Conservation (phyloP, 2,113 vertebrate species). For the Zapus hudsonius region DNA sequence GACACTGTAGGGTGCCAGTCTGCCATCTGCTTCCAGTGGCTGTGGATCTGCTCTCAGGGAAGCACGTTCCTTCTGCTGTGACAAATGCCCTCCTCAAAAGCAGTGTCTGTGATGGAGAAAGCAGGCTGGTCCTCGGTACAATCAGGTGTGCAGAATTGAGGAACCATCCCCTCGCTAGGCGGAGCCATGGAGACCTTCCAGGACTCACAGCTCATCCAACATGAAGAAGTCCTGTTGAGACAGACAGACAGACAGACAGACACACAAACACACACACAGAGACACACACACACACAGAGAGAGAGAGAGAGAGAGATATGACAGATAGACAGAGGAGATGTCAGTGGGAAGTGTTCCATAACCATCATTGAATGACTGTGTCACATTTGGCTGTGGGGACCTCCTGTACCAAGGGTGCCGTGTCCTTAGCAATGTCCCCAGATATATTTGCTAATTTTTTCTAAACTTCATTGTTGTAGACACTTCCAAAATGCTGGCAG, state of each 20-base stretch:
- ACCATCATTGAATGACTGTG: not conserved
- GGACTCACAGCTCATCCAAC: too few relatives aligned
- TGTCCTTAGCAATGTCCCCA: too few relatives aligned
- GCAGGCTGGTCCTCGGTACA: constrained; percentile 91
- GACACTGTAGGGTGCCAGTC: constrained; percentile 89
- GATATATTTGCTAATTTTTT: too few relatives aligned
- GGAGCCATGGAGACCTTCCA: not conserved
- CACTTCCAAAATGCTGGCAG: too few relatives aligned
- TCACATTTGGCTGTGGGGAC: too few relatives aligned
- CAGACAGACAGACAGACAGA: too few relatives aligned
- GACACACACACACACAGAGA: too few relatives aligned
- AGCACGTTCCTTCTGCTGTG: constrained; percentile 91
- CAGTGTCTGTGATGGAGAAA: constrained; percentile 90
- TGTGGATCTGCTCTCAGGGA: constrained; percentile 90
- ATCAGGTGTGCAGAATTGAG: constrained; percentile 89
- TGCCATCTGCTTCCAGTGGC: constrained; percentile 79
- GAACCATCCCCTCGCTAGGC: constrained; percentile 90
- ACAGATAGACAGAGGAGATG: not conserved
- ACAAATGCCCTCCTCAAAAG: constrained; percentile 94
- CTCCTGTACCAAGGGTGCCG: too few relatives aligned
- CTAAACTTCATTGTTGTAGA: too few relatives aligned
- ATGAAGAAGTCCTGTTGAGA: not conserved
- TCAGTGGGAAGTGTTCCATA: too few relatives aligned
- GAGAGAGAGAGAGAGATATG: too few relatives aligned
- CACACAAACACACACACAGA: too few relatives aligned